Evolutionary conservation across 2,797 vertebrate genomes (phyloP).

Genomic region (Cottoperca gobio): DNA sequence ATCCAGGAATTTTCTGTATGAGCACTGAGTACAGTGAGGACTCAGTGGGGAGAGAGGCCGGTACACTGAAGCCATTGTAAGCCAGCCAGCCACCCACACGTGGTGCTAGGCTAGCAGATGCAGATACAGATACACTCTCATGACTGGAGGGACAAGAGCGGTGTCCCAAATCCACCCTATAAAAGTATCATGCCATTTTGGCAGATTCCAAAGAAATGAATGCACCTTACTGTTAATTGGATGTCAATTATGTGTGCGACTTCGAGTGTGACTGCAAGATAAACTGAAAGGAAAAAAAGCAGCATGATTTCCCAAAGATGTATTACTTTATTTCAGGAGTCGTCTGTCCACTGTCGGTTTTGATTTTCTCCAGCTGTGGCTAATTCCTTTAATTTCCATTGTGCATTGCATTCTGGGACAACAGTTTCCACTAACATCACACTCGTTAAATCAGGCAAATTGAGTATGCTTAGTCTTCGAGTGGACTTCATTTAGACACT

Average conservation of each 20-base stretch:
- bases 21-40: constrained; percentile 63
- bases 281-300: constrained; percentile 2
- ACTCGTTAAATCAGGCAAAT: not conserved
- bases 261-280: not conserved
- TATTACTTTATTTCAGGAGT: constrained; percentile 3
- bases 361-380: constrained; percentile 1
- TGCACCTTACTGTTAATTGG: not conserved
- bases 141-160: constrained; percentile 41
- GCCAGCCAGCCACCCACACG: constrained; percentile 71
- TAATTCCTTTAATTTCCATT: not conserved
- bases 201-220: not conserved
- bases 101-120: constrained; percentile 56
- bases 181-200: not conserved
- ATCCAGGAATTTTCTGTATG: constrained; percentile 64
- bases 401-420: not conserved
- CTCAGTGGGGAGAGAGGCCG: constrained; percentile 60
- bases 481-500: not conserved
- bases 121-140: constrained; percentile 51
- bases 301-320: not conserved
- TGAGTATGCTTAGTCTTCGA: not conserved
- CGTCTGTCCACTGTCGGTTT: not conserved
- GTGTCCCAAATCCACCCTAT: constrained; percentile 15
- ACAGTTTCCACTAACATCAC: not conserved
- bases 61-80: constrained; percentile 82
- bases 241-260: not conserved